Base-by-base conservation (phyloP, 2,888 invertebrate species). In the Koerneria pararmatus region DNA sequence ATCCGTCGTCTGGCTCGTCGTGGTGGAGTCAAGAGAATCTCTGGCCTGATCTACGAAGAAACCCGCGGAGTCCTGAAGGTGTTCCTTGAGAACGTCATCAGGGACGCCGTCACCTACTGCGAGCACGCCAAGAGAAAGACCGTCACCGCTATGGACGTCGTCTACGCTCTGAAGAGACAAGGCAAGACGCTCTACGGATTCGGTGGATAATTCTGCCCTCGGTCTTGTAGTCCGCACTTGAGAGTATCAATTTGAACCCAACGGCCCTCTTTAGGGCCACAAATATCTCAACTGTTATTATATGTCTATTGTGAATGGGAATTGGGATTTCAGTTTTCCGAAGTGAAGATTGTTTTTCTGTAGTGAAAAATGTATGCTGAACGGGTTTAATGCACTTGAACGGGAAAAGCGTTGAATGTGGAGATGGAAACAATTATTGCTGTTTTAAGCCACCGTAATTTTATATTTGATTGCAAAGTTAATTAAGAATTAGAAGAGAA, bases 61-160 rank as follows among this genome's bases (percentile, higher is more conserved):
- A 76, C 76, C 60, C 73, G 75, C 27, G 76, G 76, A 58, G 78
- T 78, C 58, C 69, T 73, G 37, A 74, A 74, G 71, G 74, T 74
- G 19, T 77, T 77, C 76, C 74, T 77, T 66, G 77, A 77, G 74
- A 90, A 90, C 83, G 90, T 91, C 37, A 90, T 91, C 76, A 87
- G 90, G 56, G 91, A 91, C 82, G 90, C 91, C 15, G 91, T 91
- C 60, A 91, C 90, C 3, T 91, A 91, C 84, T 91, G 91, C 0
- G 91, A 91, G 82, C 91, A 92, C 82, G 91, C 91, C 56, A 92
- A 91, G 85, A 87, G 91, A 76, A 92, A 92, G 86, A 92, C 91
- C 1, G 91, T 91, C 54, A 91, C 91, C 0, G 91, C 91, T 22
- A 91, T 91, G 91, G 91, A 91, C 77, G 90, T 92, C 15, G 91